Percentiles rank a stretch among this genome's conserved stretches.
Evolutionary conservation across 2,113 vertebrate species (phyloP).

Genomic region (Ceuthmochares aereus): DNA sequence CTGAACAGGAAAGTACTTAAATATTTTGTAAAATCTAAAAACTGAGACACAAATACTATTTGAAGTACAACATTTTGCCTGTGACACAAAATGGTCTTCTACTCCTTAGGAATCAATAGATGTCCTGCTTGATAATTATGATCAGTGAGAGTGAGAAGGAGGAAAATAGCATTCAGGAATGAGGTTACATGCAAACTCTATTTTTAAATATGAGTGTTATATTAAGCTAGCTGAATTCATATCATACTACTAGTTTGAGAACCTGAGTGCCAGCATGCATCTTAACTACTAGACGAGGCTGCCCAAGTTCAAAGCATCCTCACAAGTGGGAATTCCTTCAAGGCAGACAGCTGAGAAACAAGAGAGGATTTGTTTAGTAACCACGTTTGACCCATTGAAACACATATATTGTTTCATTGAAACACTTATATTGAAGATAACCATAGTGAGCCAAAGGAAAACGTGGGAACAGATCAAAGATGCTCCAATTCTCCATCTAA

Average conservation of each 20-base stretch:
- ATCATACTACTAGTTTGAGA: neutral
- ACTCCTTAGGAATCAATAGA: neutral
- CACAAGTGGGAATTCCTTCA: rapidly evolving
- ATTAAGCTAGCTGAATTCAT: neutral
- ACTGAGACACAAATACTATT: neutral
- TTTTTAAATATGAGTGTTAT: neutral
- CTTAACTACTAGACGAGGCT: neutral
- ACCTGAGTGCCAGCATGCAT: neutral
- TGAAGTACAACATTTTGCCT: neutral
- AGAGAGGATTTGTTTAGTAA: neutral
- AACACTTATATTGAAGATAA: no score
- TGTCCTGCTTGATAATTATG: neutral
- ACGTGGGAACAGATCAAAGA: neutral
- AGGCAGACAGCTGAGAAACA: neutral
- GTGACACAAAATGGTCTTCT: neutral
- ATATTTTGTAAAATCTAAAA: neutral
- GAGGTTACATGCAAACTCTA: neutral
- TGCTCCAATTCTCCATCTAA: neutral
- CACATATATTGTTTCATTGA: no score
- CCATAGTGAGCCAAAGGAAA: neutral
- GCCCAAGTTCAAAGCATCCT: neutral
- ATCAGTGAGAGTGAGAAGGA: neutral
- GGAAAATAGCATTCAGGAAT: neutral
- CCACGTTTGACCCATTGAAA: rapidly evolving
- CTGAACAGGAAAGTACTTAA: neutral